Base-by-base conservation (phyloP, 2,113 vertebrate genomes). In the Caloenas nicobarica region DNA sequence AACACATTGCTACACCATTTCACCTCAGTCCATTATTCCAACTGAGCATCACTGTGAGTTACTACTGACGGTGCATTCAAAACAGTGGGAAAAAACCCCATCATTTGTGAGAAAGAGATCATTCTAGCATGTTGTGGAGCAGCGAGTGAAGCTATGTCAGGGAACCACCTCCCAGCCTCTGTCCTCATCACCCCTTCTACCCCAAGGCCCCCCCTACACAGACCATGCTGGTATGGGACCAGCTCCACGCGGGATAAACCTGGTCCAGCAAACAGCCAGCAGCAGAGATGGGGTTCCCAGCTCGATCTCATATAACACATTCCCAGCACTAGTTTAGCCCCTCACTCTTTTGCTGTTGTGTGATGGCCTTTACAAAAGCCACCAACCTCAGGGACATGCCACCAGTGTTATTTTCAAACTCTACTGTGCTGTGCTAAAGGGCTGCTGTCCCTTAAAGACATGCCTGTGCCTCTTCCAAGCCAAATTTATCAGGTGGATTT, bases 251-350 rank as follows among this genome's bases (percentile, higher is more conserved):
- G 2, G 31, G 40, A n/a, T 28, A 80, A 71, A 3, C 11, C 57
- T 62, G 34, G 6, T 57, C 33, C 57, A 64, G 29, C 57, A 74
- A 64, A 48, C 8, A 69, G 29, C 51, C 48, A 56, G 46, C 62
- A 82, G 13, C 23, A 61, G 25, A 5, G 22, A 7, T 54, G 25
- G n/a, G 23, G 10, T 54, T 56, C 54, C 34, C 21, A 88, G 36
- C 15, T 14, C 17, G 6, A 33, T 58, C 38, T 68, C 64, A 62
- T 23, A 40, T 28, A 65, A 15, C 1, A 1, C 0, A 0, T 61
- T 80, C 34, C 62, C 53, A 48, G 21, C 5, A 44, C 31, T 3
- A 3, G 16, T 36, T 53, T 69, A 62, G 42, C n/a, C 7, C n/a
- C 26, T 36, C 23, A 28, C 7, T 76, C 44, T 58, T 88, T 58